phyloP scores from a whole-genome alignment of 1,140 invertebrate species.

The Monochamus saltuarius region DNA sequence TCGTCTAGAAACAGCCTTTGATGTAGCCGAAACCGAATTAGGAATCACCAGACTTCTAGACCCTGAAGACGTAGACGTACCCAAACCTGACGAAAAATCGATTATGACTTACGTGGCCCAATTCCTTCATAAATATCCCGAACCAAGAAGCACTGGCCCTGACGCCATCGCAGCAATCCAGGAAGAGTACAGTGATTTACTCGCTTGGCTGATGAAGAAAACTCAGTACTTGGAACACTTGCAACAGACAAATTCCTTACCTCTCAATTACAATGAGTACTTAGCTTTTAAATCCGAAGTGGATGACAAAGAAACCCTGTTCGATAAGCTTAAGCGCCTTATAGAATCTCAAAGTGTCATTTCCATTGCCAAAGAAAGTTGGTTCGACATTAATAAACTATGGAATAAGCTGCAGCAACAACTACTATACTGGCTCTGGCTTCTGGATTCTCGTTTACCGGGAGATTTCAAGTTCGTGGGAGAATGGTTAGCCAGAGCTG shows the following conservation, averaged over 20 bases:
- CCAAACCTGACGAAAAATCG: conserved; percentile 95
- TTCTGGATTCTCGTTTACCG: conserved; percentile 79
- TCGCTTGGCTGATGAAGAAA: conserved; percentile 78
- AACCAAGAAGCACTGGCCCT: conserved; percentile 67
- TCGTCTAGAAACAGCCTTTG: conserved; percentile 90
- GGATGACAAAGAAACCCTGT: conserved; percentile 65
- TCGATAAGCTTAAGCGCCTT: conserved; percentile 71
- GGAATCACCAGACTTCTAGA: conserved; percentile 92
- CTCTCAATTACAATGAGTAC: conserved; percentile 71
- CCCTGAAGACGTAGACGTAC: conserved; percentile 96
- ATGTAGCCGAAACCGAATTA: conserved; percentile 87
- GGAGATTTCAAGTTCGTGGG: conserved; percentile 66
- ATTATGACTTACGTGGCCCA: conserved; percentile 99
- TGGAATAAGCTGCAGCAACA: conserved; percentile 77
- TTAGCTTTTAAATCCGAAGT: conserved; percentile 68
- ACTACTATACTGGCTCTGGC: conserved; percentile 81
- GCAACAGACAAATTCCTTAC: conserved; percentile 65
- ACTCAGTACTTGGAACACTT: conserved; percentile 69
- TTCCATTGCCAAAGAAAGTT: conserved; percentile 76
- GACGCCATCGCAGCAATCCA: conserved; percentile 75
- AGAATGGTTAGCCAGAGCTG: conserved; percentile 87
- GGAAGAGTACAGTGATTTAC: conserved; percentile 75
- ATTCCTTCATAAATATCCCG: conserved; percentile 94
- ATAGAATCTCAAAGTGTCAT: conserved; percentile 76
- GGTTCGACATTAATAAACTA: conserved; percentile 72